Evolutionary conservation across 92 coral and sea anemone species (phyloP).

Genomic region (Palythoa caribaeorum): DNA sequence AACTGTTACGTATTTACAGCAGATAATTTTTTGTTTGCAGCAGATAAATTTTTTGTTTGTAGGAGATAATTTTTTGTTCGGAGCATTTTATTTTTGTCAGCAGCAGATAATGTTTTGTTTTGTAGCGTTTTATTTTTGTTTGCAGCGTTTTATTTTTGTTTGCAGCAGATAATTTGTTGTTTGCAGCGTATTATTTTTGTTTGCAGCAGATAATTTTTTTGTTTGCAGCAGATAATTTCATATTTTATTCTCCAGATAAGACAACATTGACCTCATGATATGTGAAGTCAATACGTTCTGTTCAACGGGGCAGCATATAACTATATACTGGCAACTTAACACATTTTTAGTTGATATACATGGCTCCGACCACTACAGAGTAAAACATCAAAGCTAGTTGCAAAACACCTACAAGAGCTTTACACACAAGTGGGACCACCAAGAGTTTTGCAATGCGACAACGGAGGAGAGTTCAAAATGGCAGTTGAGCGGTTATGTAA

Average conservation of each 20-base stretch:
- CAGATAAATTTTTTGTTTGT: not conserved
- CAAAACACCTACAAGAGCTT: not conserved
- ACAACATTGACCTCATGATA: too few species aligned
- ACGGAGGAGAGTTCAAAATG: constrained; percentile 61
- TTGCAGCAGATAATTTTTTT: too few species aligned
- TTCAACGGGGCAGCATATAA: constrained; percentile 30
- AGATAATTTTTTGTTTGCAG: not conserved
- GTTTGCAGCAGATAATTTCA: too few species aligned
- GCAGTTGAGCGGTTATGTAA: constrained; percentile 46
- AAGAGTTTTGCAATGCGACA: constrained; percentile 57
- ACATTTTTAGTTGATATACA: constrained; percentile 56
- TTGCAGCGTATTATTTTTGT: not conserved
- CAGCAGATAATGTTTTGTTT: too few species aligned
- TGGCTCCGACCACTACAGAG: constrained; percentile 58
- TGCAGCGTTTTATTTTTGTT: not conserved
- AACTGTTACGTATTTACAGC: not conserved
- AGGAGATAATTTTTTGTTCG: not conserved
- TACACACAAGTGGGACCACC: constrained; percentile 37
- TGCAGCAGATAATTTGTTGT: not conserved
- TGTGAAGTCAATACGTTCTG: too few species aligned
- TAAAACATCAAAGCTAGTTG: constrained; percentile 43
- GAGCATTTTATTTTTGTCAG: too few species aligned
- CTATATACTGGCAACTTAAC: constrained; percentile 61
- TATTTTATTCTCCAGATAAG: too few species aligned
- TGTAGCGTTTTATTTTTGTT: not conserved